Percentiles rank a stretch among this genome's conserved stretches.
Conservation (phyloP, 1,140 invertebrate genomes). For the Lordiphosa clarofinis region DNA sequence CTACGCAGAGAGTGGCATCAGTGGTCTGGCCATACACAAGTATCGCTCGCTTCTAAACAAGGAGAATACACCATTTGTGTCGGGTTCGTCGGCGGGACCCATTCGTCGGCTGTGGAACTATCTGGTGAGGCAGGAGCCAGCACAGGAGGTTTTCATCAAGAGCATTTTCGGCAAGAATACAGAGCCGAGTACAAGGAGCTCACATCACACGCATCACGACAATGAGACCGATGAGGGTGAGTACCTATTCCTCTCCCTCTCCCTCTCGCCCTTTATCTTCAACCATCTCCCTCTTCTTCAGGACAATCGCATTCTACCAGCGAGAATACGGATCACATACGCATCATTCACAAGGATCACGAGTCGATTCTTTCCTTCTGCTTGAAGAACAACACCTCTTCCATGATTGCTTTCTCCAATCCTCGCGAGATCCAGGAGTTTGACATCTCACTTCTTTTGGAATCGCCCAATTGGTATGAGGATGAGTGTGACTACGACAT, state of each 20-base stretch:
- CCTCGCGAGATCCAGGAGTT: constrained; percentile 98
- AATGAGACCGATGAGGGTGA: constrained; percentile 66
- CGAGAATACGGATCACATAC: constrained; percentile 87
- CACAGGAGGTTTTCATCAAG: constrained; percentile 97
- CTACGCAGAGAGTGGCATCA: constrained; percentile 86
- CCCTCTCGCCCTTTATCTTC: not conserved
- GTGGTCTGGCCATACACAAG: constrained; percentile 93
- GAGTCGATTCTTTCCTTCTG: constrained; percentile 99
- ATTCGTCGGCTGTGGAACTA: constrained; percentile 95
- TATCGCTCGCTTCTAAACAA: constrained; percentile 95
- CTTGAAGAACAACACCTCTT: constrained; percentile 90
- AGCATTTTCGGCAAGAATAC: constrained; percentile 90
- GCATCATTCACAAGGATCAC: constrained; percentile 99
- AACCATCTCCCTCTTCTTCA: constrained; percentile 3
- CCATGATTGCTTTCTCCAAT: constrained; percentile 93
- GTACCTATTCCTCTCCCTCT: not conserved
- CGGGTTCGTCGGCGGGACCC: constrained; percentile 87
- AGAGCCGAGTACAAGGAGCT: constrained; percentile 47
- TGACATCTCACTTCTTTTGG: constrained; percentile 94
- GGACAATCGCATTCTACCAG: constrained; percentile 69
- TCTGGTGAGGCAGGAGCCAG: constrained; percentile 93
- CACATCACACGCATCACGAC: constrained; percentile 53
- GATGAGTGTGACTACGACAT: constrained; percentile 98
- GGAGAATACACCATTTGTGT: constrained; percentile 96
- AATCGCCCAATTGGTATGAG: constrained; percentile 94